phyloP scores from a whole-genome alignment of 1,140 invertebrate species.

The Probaryconus sp. region DNA sequence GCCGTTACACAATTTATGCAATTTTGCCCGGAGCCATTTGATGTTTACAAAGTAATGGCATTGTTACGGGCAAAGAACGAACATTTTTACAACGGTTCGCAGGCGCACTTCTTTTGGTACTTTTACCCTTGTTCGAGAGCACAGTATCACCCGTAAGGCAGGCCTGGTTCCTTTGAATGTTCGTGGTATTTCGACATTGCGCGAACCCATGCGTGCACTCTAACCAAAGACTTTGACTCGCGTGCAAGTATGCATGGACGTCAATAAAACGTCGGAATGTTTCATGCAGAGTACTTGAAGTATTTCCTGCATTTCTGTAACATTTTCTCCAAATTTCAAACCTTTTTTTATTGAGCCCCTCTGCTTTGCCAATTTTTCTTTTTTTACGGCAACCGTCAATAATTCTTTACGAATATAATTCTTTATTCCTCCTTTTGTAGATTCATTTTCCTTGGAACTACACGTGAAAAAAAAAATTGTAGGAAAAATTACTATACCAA shows the following conservation, averaged over 20 bases:
- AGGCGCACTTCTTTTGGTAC: slow-evolving; percentile 26
- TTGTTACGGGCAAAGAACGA: slow-evolving; percentile 5
- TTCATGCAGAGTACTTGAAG: slow-evolving; percentile 24
- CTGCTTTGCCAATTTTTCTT: too few relatives aligned
- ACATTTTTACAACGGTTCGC: slow-evolving; percentile 4
- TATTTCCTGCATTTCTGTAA: slow-evolving; percentile 31
- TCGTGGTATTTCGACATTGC: slow-evolving; percentile 39
- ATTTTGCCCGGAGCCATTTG: slow-evolving; percentile 2
- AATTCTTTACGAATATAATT: too few relatives aligned
- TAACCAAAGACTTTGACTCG: slow-evolving; percentile 40
- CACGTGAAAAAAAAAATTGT: too few relatives aligned
- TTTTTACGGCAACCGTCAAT: too few relatives aligned
- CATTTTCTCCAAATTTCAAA: slow-evolving; percentile 18
- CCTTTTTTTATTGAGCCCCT: too few relatives aligned
- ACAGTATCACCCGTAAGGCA: slow-evolving; percentile 23
- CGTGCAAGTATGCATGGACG: slow-evolving; percentile 23
- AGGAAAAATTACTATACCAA: too few relatives aligned
- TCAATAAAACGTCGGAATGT: slow-evolving; percentile 43
- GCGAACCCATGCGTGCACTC: slow-evolving; percentile 37
- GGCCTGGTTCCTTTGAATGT: slow-evolving; percentile 31
- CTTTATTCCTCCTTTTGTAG: too few relatives aligned
- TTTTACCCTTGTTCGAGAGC: slow-evolving; percentile 18
- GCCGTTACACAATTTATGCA: slow-evolving; percentile 13
- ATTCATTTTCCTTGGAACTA: too few relatives aligned
- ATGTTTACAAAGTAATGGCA: slow-evolving; percentile 18